Evolutionary conservation across 2,888 invertebrate species (phyloP).

Genomic region (Dyspetes luteomarginatus): DNA sequence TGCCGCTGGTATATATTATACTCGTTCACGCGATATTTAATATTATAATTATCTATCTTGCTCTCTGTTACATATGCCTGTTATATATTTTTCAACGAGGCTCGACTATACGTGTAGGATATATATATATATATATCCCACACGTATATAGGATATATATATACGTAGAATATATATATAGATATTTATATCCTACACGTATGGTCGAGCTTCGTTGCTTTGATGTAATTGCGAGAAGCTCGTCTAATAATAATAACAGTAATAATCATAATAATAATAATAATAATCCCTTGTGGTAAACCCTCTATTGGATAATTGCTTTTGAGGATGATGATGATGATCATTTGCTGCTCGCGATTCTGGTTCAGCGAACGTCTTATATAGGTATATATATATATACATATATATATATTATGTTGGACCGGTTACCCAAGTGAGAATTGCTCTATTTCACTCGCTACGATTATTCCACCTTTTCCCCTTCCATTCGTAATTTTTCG

Average conservation of each 20-base stretch:
- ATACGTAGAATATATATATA: not conserved
- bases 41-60: constrained; percentile 47
- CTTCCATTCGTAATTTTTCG: no score
- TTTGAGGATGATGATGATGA: constrained; percentile 47
- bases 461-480: no score
- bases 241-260: constrained; percentile 19
- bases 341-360: constrained; percentile 37
- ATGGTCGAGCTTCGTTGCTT: constrained; percentile 46
- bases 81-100: not conserved
- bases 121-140: no score
- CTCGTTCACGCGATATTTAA: constrained; percentile 57
- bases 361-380: constrained; percentile 26
- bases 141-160: no score
- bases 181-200: no score
- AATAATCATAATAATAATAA: constrained; percentile 2
- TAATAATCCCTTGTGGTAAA: constrained; percentile 23
- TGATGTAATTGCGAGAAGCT: constrained; percentile 54
- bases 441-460: constrained; percentile 38
- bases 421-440: constrained; percentile 43
- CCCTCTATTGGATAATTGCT: constrained; percentile 55
- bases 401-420: constrained; percentile 17
- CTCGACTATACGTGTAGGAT: no score
- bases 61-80: not conserved
- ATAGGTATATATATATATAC: constrained; percentile 14
- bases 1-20: constrained; percentile 6